Evolutionary conservation across 2,888 invertebrate genomes (phyloP).

Genomic region (Serrognathus titanus): DNA sequence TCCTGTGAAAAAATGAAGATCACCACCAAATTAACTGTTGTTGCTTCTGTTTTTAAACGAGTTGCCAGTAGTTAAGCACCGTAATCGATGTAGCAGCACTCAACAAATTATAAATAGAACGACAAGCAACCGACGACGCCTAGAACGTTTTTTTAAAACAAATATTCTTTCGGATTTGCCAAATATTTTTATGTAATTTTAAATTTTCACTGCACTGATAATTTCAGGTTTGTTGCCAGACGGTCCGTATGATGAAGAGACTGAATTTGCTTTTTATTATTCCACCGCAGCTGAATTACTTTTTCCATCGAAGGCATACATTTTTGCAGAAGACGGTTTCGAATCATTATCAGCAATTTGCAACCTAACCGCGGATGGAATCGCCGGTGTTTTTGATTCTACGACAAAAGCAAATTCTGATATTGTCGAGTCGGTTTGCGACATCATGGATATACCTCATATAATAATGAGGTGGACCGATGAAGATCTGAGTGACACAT

Average conservation of each 20-base stretch:
- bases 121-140: too few species aligned
- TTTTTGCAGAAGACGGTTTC: constrained; percentile 1
- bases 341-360: constrained; percentile 5
- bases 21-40: too few species aligned
- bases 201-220: too few species aligned
- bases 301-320: neutral
- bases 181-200: too few species aligned
- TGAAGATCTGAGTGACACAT: constrained; percentile 65
- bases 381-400: constrained; percentile 64
- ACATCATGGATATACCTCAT: constrained; percentile 64
- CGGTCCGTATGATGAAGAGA: neutral
- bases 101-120: too few species aligned
- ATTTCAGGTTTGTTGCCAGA: neutral
- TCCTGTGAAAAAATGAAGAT: too few species aligned
- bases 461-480: constrained; percentile 59
- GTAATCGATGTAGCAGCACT: too few species aligned
- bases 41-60: too few species aligned
- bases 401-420: constrained; percentile 54
- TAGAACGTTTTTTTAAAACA: too few species aligned
- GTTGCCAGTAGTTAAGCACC: too few species aligned
- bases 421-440: constrained; percentile 64
- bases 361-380: constrained; percentile 25
- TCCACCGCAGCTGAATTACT: neutral
- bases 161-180: too few species aligned
- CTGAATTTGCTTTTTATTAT: neutral